Percentiles rank a stretch among this genome's conserved stretches.
These are phyloP conservation scores for Sthenelais limicola DNA, from an alignment of 2,888 invertebrate species.

Conservation along the genomic window DNA sequence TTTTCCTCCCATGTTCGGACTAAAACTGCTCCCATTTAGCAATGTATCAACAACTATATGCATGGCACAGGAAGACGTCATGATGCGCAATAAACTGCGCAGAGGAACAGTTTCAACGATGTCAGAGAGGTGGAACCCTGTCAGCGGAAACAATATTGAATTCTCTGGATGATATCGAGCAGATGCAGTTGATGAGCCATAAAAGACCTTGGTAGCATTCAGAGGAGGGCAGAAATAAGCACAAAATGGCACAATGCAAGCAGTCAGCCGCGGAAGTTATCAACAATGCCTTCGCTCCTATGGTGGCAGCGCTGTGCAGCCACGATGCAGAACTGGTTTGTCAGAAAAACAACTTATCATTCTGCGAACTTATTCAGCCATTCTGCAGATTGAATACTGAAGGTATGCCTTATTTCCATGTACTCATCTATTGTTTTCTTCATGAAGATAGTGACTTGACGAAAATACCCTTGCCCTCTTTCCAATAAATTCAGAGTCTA, in stretches of 20 bases:
- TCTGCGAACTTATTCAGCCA: slow-evolving; percentile 91
- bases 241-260: slow-evolving; percentile 73
- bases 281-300: slow-evolving; percentile 90
- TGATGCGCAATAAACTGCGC: slow-evolving; percentile 37
- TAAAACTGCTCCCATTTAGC: not conserved
- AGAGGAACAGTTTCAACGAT: slow-evolving; percentile 14
- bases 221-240: slow-evolving; percentile 6
- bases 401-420: no score
- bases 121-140: slow-evolving; percentile 35
- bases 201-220: not conserved
- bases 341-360: slow-evolving; percentile 90
- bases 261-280: slow-evolving; percentile 81
- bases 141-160: slow-evolving; percentile 21
- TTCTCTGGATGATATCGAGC: slow-evolving; percentile 22
- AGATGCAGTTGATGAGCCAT: not conserved
- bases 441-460: no score
- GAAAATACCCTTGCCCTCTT: no score
- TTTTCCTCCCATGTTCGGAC: no score
- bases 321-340: slow-evolving; percentile 87
- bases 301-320: slow-evolving; percentile 89
- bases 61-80: slow-evolving; percentile 37
- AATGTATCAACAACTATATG: not conserved
- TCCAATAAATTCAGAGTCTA: no score
- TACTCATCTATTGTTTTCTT: no score
- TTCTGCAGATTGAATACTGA: slow-evolving; percentile 85